A percentile compares a stretch with the other conserved stretches of the same genome.
These are phyloP conservation scores for Lampris incognitus DNA, from an alignment of 2,113 vertebrate species.

Conservation along the genomic window DNA sequence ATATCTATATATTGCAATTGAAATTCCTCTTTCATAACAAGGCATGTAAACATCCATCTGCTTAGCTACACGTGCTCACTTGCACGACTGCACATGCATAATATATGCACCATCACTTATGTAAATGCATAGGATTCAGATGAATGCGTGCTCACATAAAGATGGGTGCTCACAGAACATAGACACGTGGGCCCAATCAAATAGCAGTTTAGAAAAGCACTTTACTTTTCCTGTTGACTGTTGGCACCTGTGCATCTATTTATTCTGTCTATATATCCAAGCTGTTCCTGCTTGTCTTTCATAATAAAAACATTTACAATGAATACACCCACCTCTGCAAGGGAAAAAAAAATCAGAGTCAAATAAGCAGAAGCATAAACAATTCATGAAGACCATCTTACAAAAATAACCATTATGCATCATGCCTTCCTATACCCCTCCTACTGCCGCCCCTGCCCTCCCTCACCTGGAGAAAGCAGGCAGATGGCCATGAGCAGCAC, in stretches of 20 bases:
- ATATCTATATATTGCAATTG: constrained; percentile 54
- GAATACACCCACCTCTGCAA: neutral
- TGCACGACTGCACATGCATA: constrained; percentile 43
- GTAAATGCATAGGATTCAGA: constrained; percentile 1
- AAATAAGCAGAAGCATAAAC: constrained; percentile 19
- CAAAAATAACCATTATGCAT: constrained; percentile 1
- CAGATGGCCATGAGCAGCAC: constrained; percentile 99
- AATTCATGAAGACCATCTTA: constrained; percentile 19
- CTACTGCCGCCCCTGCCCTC: constrained; percentile 13
- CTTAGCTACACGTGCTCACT: constrained; percentile 36
- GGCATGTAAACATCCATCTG: constrained; percentile 44
- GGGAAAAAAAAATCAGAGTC: neutral
- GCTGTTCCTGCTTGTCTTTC: neutral
- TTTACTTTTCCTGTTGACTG: neutral
- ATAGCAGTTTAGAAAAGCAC: neutral
- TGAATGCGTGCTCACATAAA: neutral
- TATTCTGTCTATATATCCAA: neutral
- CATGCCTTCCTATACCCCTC: neutral
- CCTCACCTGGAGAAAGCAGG: constrained; percentile 94
- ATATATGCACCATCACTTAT: constrained; percentile 22
- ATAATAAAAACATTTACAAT: neutral
- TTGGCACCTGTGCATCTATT: neutral
- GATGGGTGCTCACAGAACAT: neutral
- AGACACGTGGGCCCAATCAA: neutral
- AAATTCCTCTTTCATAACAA: constrained; percentile 30